Evolutionary conservation across 2,888 invertebrate species (phyloP), one percentile per base, ranked within the genome.

Genomic region (Stenurella melanura): DNA sequence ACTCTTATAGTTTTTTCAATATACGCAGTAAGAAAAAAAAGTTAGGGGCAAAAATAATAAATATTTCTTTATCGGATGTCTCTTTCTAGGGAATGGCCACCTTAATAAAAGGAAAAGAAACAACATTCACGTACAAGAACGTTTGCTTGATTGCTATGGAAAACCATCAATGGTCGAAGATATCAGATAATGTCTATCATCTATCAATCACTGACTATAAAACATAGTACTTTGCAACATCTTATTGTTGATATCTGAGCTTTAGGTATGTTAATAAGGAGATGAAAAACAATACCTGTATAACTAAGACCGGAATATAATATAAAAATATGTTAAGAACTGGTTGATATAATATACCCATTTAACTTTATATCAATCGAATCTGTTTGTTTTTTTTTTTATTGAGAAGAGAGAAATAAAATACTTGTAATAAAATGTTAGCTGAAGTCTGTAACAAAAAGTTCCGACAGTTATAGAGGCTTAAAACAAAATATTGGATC

Each of bases 141-240:
- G 7, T 50, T 50, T 50, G 50, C 15, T n/a, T 42, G 42, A 42
- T 42, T 42, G 11, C 42, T 42, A n/a, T 50, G n/a, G 50, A 50
- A 50, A 50, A 50, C 50, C 15, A 50, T 50, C 50, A 50, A 50
- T 42, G 42, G 42, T 11, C 42, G 50, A 50, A 0, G 6, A 50
- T 50, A 50, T 50, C 50, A 50, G 50, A 50, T 50, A 50, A 50
- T 50, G 50, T 50, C 50, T 17, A 50, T 50, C 50, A 50, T 50
- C 50, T 50, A 50, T 50, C 50, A 50, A 50, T 50, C 50, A 50
- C 50, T 50, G 50, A 50, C 50, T 50, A 34, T 50, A 15, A 15
- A 50, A n/a, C n/a, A 50, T 3, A 42, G 42, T 42, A 12, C 12
- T 42, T 42, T 42, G 42, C 42, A 34, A 34, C 30, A 11, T 50